Percentiles rank a stretch among this genome's conserved stretches.
phyloP scores from a whole-genome alignment of 2,797 vertebrate species.

The Labroides dimidiatus region DNA sequence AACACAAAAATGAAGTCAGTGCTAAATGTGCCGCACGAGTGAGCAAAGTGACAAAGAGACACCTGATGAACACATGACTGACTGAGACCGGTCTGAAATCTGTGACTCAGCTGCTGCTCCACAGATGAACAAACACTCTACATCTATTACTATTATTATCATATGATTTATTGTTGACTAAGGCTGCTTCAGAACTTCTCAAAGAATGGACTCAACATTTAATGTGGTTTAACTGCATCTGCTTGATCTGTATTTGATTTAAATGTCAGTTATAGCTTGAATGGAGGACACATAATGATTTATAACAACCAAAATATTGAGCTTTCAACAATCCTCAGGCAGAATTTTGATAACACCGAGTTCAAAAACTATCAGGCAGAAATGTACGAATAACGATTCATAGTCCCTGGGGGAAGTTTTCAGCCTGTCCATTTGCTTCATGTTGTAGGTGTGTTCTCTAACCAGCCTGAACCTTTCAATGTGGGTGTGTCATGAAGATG shows the following conservation, averaged over 20 bases:
- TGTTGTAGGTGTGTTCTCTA: slow-evolving; percentile 12
- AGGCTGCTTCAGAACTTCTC: too few species aligned
- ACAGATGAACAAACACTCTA: background rate
- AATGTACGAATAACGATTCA: too few species aligned
- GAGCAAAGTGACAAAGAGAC: slow-evolving; percentile 1
- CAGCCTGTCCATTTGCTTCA: background rate
- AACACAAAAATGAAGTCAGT: slow-evolving; percentile 21
- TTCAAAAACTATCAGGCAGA: background rate
- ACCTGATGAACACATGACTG: slow-evolving; percentile 4
- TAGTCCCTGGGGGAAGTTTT: background rate
- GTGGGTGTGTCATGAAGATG: slow-evolving; percentile 31
- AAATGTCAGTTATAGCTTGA: too few species aligned
- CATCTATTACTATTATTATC: background rate
- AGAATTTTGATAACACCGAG: background rate
- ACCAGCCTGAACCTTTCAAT: background rate
- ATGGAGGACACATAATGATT: too few species aligned
- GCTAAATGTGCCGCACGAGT: slow-evolving; percentile 1
- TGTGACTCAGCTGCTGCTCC: background rate
- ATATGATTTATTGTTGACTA: background rate
- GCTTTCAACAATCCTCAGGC: background rate
- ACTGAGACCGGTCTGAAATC: background rate
- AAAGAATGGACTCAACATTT: background rate
- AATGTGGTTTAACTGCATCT: too few species aligned
- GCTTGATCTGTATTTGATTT: too few species aligned
- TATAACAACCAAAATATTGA: background rate